phyloP scores from a whole-genome alignment of 2,797 vertebrate species.

The Delichon dasypus region DNA sequence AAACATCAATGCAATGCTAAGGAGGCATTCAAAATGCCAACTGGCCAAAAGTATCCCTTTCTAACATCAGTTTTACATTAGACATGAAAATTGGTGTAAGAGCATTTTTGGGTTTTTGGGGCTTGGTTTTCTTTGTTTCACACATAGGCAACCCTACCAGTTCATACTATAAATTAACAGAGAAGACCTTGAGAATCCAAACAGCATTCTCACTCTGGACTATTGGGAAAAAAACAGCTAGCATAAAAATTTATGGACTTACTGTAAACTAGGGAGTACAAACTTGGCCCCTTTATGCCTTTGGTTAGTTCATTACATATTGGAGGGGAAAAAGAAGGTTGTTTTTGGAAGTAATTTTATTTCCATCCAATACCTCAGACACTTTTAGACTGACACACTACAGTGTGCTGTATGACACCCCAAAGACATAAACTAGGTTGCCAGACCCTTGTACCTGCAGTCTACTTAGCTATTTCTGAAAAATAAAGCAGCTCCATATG shows the following conservation, averaged over 20 bases:
- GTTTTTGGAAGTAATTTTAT: neutral
- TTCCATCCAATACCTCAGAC: neutral
- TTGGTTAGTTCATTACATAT: neutral
- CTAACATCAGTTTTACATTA: neutral
- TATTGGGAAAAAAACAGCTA: neutral
- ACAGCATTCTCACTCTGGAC: neutral
- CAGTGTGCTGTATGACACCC: neutral
- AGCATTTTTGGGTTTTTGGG: neutral
- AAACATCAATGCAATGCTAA: neutral
- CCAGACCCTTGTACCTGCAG: neutral
- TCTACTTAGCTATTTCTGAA: neutral
- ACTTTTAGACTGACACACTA: neutral
- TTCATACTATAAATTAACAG: neutral
- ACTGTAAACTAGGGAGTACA: neutral
- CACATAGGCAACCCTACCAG: neutral
- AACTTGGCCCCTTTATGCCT: neutral
- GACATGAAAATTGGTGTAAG: neutral
- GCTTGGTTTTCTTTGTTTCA: neutral
- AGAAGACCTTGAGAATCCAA: neutral
- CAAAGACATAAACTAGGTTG: neutral
- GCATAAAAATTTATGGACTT: neutral
- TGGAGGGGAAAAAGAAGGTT: rapidly evolving
- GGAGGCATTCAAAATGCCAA: neutral
- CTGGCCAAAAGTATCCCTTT: neutral
- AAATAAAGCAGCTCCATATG: neutral